Base-by-base conservation (phyloP, 2,113 vertebrate species). In the Madoqua kirkii region DNA sequence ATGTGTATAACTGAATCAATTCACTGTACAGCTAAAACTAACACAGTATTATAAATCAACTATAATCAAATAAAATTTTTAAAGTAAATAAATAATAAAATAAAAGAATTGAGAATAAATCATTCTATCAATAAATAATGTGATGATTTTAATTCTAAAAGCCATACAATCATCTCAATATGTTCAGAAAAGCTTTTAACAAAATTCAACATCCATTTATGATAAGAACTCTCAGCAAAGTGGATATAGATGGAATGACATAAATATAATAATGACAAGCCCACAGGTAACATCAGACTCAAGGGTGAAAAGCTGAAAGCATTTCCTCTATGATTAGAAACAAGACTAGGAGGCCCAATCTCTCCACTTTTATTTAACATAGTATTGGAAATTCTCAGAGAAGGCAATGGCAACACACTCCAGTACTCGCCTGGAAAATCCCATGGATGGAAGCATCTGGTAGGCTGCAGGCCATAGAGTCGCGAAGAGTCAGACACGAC, bases 401-500 rank as follows among this genome's bases (percentile, higher is more conserved):
- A 31, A 62, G 60, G 29, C 13, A 7, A 62, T 62, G 60, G 60
- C 60, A 62, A 15, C 60, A 6, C 29, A 31, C 60, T 62, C 29
- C 60, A 62, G 29, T 62, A 15, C 13, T 62, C 29, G 60, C 60
- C 60, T 62, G 29, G 60, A 31, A 62, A 31, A 62, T 62, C 29
- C 60, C 60, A 31, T 15, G 60, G 60, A 62, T 15, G 60, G 60
- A 62, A 29, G 60, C 31, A 31, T 62, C 29, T 62, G 60, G 13
- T 62, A 15, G 13, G 27, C 59, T 29, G 59, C 59, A 62, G 59
- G 14, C 27, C 59, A 60, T 31, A 29, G 60, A 62, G 60, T 62
- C 0, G 0, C 0, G 0, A 62, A 62, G 60, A 62, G 60, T 31
- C 60, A 15, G 60, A 15, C 60, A 62, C 0, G 6, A 31, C 29